These are phyloP conservation scores for Dasysyrphus albostriatus DNA, from an alignment of 2,888 invertebrate species.

Conservation along the genomic window DNA sequence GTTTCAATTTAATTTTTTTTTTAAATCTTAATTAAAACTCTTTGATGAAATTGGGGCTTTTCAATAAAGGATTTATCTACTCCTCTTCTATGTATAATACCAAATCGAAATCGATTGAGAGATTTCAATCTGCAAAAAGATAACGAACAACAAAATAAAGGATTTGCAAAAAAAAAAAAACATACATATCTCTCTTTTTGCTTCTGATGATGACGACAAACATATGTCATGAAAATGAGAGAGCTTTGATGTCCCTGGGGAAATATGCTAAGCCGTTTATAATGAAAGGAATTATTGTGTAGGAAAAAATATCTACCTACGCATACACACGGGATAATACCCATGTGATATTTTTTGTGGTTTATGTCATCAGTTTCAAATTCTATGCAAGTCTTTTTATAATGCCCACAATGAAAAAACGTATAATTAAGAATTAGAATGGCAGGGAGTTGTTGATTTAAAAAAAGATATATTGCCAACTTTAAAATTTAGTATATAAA, in stretches of 20 bases:
- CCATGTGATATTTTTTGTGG: slow-evolving; percentile 52
- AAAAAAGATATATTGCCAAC: slow-evolving; percentile 3
- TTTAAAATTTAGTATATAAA: slow-evolving; percentile 44
- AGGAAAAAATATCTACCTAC: slow-evolving; percentile 13
- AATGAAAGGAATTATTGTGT: slow-evolving; percentile 79
- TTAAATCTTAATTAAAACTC: slow-evolving; percentile 67
- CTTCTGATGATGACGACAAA: slow-evolving; percentile 52
- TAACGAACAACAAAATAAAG: slow-evolving; percentile 52
- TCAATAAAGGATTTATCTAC: slow-evolving; percentile 39
- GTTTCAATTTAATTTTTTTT: slow-evolving; percentile 12
- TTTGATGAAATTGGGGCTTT: slow-evolving; percentile 17
- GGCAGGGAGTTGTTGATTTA: slow-evolving; percentile 1
- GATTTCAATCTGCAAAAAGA: slow-evolving; percentile 70
- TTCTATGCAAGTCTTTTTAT: slow-evolving; percentile 28
- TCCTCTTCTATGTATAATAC: slow-evolving; percentile 9
- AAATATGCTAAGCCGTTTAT: slow-evolving; percentile 84
- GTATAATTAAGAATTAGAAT: neutral
- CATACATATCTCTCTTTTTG: neutral
- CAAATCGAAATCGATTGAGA: slow-evolving; percentile 67
- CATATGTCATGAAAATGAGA: slow-evolving; percentile 79
- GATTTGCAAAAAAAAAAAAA: slow-evolving; percentile 65
- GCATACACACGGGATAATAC: slow-evolving; percentile 33
- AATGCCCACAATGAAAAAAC: slow-evolving; percentile 55
- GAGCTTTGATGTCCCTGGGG: slow-evolving; percentile 82
- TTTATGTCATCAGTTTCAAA: slow-evolving; percentile 60